Base-by-base conservation (phyloP, 2,888 invertebrate genomes). In the Mechanitis messenoides region DNA sequence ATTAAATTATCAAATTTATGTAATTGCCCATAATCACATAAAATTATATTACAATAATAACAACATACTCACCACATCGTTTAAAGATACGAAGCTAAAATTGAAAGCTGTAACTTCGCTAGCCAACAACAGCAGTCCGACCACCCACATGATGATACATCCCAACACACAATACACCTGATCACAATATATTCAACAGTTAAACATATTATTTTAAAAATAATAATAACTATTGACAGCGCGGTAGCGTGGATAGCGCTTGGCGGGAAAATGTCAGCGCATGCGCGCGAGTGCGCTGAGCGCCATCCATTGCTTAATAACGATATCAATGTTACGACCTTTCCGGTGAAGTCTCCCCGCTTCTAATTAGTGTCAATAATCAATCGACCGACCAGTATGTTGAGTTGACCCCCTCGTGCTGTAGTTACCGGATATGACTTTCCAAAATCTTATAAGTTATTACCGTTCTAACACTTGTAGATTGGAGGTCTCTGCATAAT, bases 241-340 rank as follows among this genome's bases (percentile, higher is more conserved):
- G 68, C 63, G 69, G 64, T 68, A 72, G 71, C 81, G 76, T 80
- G 75, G 71, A 74, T 79, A 76, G 74, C 74, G 85, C 78, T 79
- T 83, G 84, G 86, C 87, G 86, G 84, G 85, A 87, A 86, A 86
- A 84, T 86, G 87, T 75, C 68, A 65, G 80, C 81, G 85, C 84
- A 77, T 76, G 83, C 80, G 83, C 84, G 76, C 77, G 76, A 70
- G 73, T 74, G 73, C 78, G 75, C 80, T 78, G 79, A 78, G 78
- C 80, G 76, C 68, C 68, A 74, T 79, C 79, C 77, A 78, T 87
- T 87, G 85, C 88, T 79, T 86, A 87, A 87, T 81, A 70, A 71
- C 70, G 73, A 70, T 73, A 74, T 72, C 72, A 69, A 45, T 66
- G 65, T 64, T 62, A 63, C 63, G 58, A 64, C 55, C 66, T 62